Percentiles rank a stretch among this genome's conserved stretches.
Conservation (phyloP, 2,888 invertebrate species). For the Lampropteryx suffumata region DNA sequence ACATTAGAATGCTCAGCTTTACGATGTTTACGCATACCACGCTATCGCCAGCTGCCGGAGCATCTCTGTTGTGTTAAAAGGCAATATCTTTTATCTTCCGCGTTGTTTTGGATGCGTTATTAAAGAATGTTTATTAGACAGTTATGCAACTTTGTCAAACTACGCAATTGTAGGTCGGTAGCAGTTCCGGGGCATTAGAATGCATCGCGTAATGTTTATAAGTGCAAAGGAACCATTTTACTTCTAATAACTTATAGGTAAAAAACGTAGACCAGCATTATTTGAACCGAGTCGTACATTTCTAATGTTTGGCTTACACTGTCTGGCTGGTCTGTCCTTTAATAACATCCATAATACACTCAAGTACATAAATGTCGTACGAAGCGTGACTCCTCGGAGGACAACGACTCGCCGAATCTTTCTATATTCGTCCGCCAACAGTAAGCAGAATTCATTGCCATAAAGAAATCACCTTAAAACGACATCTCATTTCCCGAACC, state of each 20-base stretch:
- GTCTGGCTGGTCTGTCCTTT: not conserved
- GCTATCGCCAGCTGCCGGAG: too few relatives aligned
- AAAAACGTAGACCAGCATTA: too few relatives aligned
- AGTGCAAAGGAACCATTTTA: too few relatives aligned
- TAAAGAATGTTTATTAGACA: slow-evolving; percentile 17
- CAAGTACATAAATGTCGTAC: slow-evolving; percentile 27
- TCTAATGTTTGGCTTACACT: too few relatives aligned
- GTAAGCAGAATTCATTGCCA: slow-evolving; percentile 1
- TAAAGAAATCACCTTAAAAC: slow-evolving; percentile 2
- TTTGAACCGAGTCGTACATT: too few relatives aligned
- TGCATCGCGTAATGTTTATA: too few relatives aligned
- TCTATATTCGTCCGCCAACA: slow-evolving; percentile 22
- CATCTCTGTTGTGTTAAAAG: slow-evolving; percentile 32
- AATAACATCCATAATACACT: slow-evolving; percentile 17
- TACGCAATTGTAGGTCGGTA: too few relatives aligned
- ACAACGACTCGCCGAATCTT: slow-evolving; percentile 27
- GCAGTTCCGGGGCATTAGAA: too few relatives aligned
- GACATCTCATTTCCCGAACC: slow-evolving; percentile 13
- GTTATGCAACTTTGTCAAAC: slow-evolving; percentile 5
- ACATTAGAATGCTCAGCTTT: slow-evolving; percentile 26
- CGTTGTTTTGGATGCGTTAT: slow-evolving; percentile 18
- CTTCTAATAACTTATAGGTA: too few relatives aligned
- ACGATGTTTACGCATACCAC: slow-evolving; percentile 38
- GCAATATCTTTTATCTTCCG: too few relatives aligned
- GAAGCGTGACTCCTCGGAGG: slow-evolving; percentile 28